Base-by-base conservation (phyloP, 2,888 invertebrate species). In the Perdita meconis region DNA sequence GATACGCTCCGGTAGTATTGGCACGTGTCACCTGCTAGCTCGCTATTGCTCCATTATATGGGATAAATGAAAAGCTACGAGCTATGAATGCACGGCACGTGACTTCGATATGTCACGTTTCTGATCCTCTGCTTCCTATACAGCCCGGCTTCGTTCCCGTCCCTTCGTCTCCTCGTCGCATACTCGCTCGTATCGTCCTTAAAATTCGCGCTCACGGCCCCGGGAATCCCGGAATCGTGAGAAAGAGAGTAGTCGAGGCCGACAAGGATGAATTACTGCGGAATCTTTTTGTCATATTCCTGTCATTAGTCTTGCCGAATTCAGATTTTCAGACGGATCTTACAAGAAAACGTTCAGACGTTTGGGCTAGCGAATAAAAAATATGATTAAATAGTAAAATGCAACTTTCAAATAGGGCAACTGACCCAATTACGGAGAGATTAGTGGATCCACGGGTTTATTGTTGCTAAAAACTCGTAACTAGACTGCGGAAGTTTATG, bases 41-140 rank as follows among this genome's bases (percentile, higher is more conserved):
- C 72, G 26, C 60, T 66, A 59, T 60, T 68, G 57, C 72, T 72
- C 72, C 38, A 79, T 79, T 79, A 78, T 72, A 67, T 24, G 22
- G 61, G 72, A 72, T 76, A 75, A 83, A 83, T 83, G 79, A 83
- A 83, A 81, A 78, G 75, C 65, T 67, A 68, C 61, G 65, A 74
- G 55, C 56, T 65, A 61, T 60, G 65, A 79, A 82, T 51, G 72
- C 59, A 16, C 50, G 26, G 57, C 76, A 79, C 81, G 76, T 79
- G 83, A 83, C 70, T 83, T 38, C 68, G 68, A 76, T 67, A 65
- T 53, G 83, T 83, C 75, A 78, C 68, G 78, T 80, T 70, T 60
- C 78, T 64, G 83, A 80, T 80, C 67, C 80, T 50, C 50, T 19
- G 56, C 22, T 55, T 74, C 38, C 57, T 36, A 38, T 53, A 38